A percentile compares a stretch with the other conserved stretches of the same genome.
Evolutionary conservation across 2,113 vertebrate species (phyloP).

Genomic region (Zosterops pallidus): DNA sequence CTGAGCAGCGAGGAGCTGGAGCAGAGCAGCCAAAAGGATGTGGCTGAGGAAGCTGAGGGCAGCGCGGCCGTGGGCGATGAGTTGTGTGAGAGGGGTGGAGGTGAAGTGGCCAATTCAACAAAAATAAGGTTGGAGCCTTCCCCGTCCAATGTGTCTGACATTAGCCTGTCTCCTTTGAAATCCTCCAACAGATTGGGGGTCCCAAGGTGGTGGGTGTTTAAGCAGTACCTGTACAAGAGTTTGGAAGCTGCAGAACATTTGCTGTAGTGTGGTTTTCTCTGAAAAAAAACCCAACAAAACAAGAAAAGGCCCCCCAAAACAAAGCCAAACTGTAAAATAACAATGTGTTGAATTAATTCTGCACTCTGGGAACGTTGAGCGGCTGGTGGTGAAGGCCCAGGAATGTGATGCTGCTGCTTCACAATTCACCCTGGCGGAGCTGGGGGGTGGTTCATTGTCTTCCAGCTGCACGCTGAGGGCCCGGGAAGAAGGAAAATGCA

Average conservation of each 20-base stretch:
- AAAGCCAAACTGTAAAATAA: constrained; percentile 15
- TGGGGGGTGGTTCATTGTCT: constrained; percentile 37
- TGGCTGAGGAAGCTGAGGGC: constrained; percentile 49
- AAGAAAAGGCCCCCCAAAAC: background rate
- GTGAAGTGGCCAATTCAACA: background rate
- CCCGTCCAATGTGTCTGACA: background rate
- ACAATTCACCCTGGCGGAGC: background rate
- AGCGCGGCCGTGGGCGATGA: background rate
- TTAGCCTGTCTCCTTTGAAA: background rate
- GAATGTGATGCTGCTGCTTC: constrained; percentile 29
- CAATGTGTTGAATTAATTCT: constrained; percentile 34
- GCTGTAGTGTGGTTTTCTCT: background rate
- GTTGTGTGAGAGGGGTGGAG: background rate
- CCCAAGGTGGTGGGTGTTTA: background rate
- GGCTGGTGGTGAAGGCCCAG: constrained; percentile 33
- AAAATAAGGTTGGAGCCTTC: background rate
- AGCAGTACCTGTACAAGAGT: background rate
- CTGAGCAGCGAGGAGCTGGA: constrained; percentile 9
- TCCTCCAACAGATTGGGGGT: background rate
- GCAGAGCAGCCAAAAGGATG: constrained; percentile 43
- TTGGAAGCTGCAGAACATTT: background rate
- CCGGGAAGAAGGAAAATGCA: background rate
- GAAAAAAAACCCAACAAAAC: too few species aligned
- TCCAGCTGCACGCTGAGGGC: background rate
- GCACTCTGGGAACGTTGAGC: background rate